These are phyloP conservation scores for Drosophila tripunctata DNA, from an alignment of 2,888 invertebrate species.

Conservation along the genomic window DNA sequence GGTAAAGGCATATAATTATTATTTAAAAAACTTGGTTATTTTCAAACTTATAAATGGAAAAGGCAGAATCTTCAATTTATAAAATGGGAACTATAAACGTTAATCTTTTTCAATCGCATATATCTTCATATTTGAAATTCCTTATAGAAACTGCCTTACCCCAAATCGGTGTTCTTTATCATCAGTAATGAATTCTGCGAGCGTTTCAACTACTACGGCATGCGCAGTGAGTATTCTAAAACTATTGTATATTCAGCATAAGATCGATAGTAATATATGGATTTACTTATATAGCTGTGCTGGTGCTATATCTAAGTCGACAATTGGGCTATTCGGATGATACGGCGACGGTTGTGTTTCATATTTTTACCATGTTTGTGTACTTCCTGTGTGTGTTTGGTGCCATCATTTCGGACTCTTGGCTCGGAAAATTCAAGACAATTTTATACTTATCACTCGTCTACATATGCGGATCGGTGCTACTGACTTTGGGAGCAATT, in stretches of 20 bases:
- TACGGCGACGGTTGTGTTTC: slow-evolving; percentile 89
- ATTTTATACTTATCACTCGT: slow-evolving; percentile 90
- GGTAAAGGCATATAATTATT: too few species aligned
- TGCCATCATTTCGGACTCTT: slow-evolving; percentile 92
- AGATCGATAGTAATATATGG: neutral
- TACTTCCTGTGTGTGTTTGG: slow-evolving; percentile 92
- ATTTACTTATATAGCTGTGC: slow-evolving; percentile 86
- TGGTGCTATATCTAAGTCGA: slow-evolving; percentile 89
- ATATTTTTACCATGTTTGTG: slow-evolving; percentile 89
- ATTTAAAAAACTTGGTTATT: too few species aligned
- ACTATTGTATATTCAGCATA: too few species aligned
- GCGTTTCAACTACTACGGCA: slow-evolving; percentile 96
- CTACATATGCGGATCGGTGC: slow-evolving; percentile 88
- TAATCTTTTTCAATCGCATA: neutral
- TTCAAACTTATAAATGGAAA: too few species aligned
- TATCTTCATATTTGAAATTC: neutral
- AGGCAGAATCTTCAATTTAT: too few species aligned
- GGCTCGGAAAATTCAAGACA: slow-evolving; percentile 90
- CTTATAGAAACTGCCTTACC: slow-evolving; percentile 85
- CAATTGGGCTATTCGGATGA: slow-evolving; percentile 87
- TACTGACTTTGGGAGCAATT: slow-evolving; percentile 87
- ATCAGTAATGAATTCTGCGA: slow-evolving; percentile 98
- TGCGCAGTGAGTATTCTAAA: slow-evolving; percentile 91
- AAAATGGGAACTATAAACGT: too few species aligned
- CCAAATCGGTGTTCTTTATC: slow-evolving; percentile 94